Percentiles rank a stretch among this genome's conserved stretches.
Conservation (phyloP, 2,797 vertebrate species). For the Centropyge bicolor region DNA sequence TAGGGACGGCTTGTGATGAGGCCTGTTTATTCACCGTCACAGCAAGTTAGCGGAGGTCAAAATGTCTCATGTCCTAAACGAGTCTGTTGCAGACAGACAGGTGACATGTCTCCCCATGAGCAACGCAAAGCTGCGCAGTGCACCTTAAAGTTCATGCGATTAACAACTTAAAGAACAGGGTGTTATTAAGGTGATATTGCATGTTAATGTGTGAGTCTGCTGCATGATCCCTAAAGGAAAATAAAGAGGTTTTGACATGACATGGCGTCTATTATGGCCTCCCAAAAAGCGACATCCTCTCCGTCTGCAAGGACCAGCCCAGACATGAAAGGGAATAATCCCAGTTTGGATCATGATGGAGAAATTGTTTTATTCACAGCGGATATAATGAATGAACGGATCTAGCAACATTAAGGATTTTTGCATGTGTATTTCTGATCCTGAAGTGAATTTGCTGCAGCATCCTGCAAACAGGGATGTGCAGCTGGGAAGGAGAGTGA, state of each 20-base stretch:
- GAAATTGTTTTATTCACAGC: conserved; percentile 5
- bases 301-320: neutral
- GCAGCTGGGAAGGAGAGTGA: conserved; percentile 40
- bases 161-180: conserved; percentile 13
- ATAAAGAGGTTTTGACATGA: conserved; percentile 16
- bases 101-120: conserved; percentile 19
- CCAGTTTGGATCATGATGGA: neutral
- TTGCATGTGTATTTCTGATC: neutral
- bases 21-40: conserved; percentile 54
- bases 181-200: neutral
- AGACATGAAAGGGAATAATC: conserved; percentile 5
- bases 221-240: neutral
- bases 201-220: neutral
- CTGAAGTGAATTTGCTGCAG: conserved; percentile 47
- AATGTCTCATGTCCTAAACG: conserved; percentile 33
- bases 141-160: conserved; percentile 42
- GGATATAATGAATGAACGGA: neutral
- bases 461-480: conserved; percentile 51
- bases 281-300: conserved; percentile 12
- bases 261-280: conserved; percentile 15
- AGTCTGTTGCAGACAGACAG: neutral
- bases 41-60: conserved; percentile 48
- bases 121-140: conserved; percentile 35
- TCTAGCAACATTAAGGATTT: neutral
- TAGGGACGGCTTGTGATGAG: conserved; percentile 32